Base-by-base conservation (phyloP, 2,888 invertebrate species). In the Tiphia femorata region DNA sequence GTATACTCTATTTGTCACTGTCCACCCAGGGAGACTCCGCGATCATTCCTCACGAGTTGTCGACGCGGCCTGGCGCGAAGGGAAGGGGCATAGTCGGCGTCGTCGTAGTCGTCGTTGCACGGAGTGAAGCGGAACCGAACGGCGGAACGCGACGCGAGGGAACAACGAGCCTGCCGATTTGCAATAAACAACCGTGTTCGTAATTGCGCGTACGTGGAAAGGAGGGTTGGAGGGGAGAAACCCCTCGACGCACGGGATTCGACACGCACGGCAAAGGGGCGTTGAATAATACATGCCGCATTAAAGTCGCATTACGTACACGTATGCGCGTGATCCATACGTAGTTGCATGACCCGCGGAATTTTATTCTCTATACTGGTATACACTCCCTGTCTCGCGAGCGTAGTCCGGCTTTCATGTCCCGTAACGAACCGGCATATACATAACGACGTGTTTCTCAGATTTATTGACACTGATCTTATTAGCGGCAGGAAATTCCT, bases 1-100 rank as follows among this genome's bases (percentile, higher is more conserved):
- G 65, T 65, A 52, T 60, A 64, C 70, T 71, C 75, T 67, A 73
- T 74, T 74, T 71, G 71, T 73, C 74, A 74, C 71, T 73, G 73
- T 75, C 75, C 67, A 57, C 46, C 65, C 58, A 42, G 53, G 50
- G 53, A 67, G 59, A 70, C 67, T 58, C 57, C 51, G 37, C 60
- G 67, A 73, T 73, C 71, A 63, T 74, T 75, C 70, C 59, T 74
- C 71, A 67, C 65, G 56, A 29, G 57, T 62, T 72, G 71, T 73
- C 74, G 63, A 67, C 64, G 38, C 52, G 33, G 12, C n/a, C n/a
- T n/a, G n/a, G n/a, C n/a, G n/a, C n/a, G n/a, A n/a, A n/a, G n/a
- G n/a, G n/a, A n/a, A n/a, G n/a, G n/a, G n/a, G n/a, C n/a, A n/a
- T n/a, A n/a, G n/a, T n/a, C n/a, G n/a, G n/a, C n/a, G n/a, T n/a